Evolutionary conservation across 2,797 vertebrate genomes (phyloP).

Genomic region (Sardinella longiceps): DNA sequence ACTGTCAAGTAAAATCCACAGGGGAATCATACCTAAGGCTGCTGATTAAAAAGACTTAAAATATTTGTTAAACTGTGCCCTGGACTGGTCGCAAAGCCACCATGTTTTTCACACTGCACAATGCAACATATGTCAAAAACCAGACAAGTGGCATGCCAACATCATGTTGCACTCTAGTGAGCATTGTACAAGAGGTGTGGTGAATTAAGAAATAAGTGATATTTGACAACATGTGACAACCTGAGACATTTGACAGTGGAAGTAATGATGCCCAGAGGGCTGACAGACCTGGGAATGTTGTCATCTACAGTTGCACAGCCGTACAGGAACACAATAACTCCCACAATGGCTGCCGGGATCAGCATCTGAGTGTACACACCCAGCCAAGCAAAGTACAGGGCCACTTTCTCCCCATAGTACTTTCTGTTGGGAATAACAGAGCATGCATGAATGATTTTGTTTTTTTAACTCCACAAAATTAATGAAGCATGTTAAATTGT

Average conservation of each 20-base stretch:
- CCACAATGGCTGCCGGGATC: slow-evolving; percentile 91
- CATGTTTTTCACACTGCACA: too few species aligned
- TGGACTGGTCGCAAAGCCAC: too few species aligned
- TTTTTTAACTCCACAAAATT: background rate
- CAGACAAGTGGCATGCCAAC: too few species aligned
- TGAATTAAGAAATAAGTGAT: too few species aligned
- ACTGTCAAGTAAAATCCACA: too few species aligned
- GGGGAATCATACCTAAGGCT: too few species aligned
- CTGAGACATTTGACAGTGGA: background rate
- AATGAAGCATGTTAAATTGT: too few species aligned
- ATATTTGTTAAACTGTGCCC: too few species aligned
- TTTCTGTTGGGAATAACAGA: slow-evolving; percentile 76
- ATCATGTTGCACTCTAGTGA: background rate
- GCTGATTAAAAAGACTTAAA: too few species aligned
- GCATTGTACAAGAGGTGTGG: background rate
- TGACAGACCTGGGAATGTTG: slow-evolving; percentile 89
- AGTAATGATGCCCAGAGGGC: background rate
- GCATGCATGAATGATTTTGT: background rate
- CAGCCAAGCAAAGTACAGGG: slow-evolving; percentile 96
- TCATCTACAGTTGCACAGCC: slow-evolving; percentile 92
- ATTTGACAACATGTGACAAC: background rate
- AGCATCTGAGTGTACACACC: slow-evolving; percentile 98
- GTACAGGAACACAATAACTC: slow-evolving; percentile 93
- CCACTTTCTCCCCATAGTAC: slow-evolving; percentile 97
- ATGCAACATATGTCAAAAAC: too few species aligned